phyloP scores from a whole-genome alignment of 53 echinoderm and acorn worm genomes.

The Paracentrotus lividus region DNA sequence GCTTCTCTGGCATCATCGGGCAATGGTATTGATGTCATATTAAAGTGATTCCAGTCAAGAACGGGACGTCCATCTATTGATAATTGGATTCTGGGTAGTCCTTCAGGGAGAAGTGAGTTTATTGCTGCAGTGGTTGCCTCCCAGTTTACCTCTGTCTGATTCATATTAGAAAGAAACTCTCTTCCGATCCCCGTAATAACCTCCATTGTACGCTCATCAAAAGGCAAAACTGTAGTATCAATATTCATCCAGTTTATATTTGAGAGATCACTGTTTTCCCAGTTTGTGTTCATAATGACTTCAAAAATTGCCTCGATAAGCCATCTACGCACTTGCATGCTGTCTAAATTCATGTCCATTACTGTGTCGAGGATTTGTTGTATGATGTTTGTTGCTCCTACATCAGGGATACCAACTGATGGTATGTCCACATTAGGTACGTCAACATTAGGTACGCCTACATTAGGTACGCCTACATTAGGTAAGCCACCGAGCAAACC shows the following conservation, averaged over 20 bases:
- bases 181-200: background rate
- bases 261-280: slow-evolving; percentile 19
- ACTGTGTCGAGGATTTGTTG: slow-evolving; percentile 7
- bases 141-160: background rate
- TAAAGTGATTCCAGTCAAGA: slow-evolving; percentile 28
- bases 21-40: slow-evolving; percentile 20
- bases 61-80: background rate
- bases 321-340: background rate
- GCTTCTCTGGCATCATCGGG: background rate
- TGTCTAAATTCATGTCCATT: background rate
- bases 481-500: slow-evolving; percentile 21
- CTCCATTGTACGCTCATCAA: background rate
- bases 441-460: background rate
- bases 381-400: background rate
- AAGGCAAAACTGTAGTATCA: background rate
- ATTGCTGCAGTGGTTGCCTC: background rate
- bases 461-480: slow-evolving; percentile 28
- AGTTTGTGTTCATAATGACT: slow-evolving; percentile 11
- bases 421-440: slow-evolving; percentile 20
- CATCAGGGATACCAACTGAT: background rate
- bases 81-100: background rate
- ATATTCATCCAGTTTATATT: slow-evolving; percentile 22
- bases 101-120: background rate
- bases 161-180: slow-evolving; percentile 4
- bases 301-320: slow-evolving; percentile 3